A percentile compares a stretch with the other conserved stretches of the same genome.
Conservation (phyloP, 2,113 vertebrate genomes). For the Gnathonemus longibarbis region DNA sequence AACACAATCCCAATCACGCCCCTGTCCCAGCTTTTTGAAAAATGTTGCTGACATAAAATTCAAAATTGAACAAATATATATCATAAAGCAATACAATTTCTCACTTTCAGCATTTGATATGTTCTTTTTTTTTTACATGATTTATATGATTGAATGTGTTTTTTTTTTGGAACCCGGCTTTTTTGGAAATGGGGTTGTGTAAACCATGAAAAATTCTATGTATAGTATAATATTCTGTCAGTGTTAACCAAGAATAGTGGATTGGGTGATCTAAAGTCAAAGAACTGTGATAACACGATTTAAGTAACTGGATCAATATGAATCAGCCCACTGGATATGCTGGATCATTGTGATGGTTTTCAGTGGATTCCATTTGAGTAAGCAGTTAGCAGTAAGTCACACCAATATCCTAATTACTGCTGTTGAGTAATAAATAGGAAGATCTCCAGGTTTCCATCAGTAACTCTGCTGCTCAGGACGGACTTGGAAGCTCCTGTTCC, state of each 20-base stretch:
- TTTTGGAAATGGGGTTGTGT: too few species aligned
- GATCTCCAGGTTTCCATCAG: neutral
- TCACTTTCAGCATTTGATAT: too few species aligned
- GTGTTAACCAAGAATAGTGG: neutral
- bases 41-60: neutral
- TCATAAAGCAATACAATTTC: neutral
- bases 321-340: neutral
- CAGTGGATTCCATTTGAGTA: neutral
- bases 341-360: neutral
- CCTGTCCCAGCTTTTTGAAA: neutral
- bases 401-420: neutral
- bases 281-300: neutral
- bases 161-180: too few species aligned
- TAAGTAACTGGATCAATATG: neutral
- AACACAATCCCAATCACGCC: neutral
- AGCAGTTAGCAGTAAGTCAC: neutral
- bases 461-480: neutral
- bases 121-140: too few species aligned
- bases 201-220: too few species aligned
- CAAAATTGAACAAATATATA: neutral
- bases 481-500: neutral
- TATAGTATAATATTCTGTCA: neutral
- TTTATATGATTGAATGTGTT: too few species aligned
- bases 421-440: neutral
- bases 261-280: neutral